Base-by-base conservation (phyloP, 2,797 vertebrate genomes). In the Nyctalus aviator region DNA sequence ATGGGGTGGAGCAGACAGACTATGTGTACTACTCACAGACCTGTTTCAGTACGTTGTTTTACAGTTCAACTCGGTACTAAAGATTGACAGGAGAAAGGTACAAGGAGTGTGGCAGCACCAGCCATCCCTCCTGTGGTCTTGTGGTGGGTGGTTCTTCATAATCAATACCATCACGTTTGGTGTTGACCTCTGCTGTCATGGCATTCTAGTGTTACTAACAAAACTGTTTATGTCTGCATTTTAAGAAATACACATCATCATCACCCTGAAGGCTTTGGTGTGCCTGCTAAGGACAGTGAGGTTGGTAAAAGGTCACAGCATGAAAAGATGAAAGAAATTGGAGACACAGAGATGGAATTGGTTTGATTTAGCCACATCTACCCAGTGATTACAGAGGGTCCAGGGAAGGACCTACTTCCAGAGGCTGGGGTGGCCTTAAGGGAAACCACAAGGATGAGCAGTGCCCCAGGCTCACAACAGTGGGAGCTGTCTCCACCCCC, bases 401-500 rank as follows among this genome's bases (percentile, higher is more conserved):
- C 32, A 6, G 27, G 11, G 53, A 59, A 72, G 66, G 6, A 30
- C 30, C 25, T 84, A 55, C 53, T 37, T 55, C 50, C 23, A 84
- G 37, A 71, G 25, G n/a, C 7, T 0, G 2, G 11, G 46, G 7
- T n/a, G 27, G 8, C 13, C 0, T 14, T n/a, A 59, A 23, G 8
- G 50, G 35, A 78, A 25, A 13, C 0, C 6, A 59, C 8, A 37
- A 50, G 10, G 35, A 77, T 23, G 17, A 23, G 6, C 46, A n/a
- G 0, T 68, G 41, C 41, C 6, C 41, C 41, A 44, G 41, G 41
- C 6, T 44, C 41, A 20, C 17, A 68, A 21, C 37, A 46, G 21
- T 44, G 23, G 30, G 23, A 50, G 25, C n/a, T 62, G 25, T 32
- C 41, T 37, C 50, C 50, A 30, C 7, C 17, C 41, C 21, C 35